Percentiles rank a stretch among this genome's conserved stretches.
phyloP scores from a whole-genome alignment of 2,113 vertebrate genomes.

The Corythaixoides concolor region DNA sequence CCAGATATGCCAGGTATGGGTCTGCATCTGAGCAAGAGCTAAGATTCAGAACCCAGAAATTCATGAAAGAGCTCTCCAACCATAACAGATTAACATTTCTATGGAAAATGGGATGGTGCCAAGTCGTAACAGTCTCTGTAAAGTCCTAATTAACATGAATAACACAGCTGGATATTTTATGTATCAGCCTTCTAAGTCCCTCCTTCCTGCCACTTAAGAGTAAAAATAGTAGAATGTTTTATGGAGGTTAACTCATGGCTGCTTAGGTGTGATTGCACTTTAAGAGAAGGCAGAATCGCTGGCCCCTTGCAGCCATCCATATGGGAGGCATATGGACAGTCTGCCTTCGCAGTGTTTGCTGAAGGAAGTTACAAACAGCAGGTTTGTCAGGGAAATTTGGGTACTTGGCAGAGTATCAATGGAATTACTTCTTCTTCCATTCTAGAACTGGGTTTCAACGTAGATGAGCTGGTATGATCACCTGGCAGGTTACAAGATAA shows the following conservation, averaged over 20 bases:
- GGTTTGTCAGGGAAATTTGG: too few species aligned
- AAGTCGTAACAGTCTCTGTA: not conserved
- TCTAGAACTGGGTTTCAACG: too few species aligned
- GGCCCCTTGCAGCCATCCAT: not conserved
- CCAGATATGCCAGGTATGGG: not conserved
- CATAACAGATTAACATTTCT: slow-evolving; percentile 21
- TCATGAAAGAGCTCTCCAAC: not conserved
- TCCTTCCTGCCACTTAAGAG: slow-evolving; percentile 41
- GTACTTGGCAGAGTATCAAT: too few species aligned
- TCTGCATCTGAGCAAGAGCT: not conserved
- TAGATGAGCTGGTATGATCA: too few species aligned
- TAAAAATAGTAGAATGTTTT: slow-evolving; percentile 19
- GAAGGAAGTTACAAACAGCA: too few species aligned
- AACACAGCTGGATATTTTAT: slow-evolving; percentile 56
- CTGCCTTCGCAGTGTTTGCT: not conserved
- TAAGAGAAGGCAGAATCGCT: not conserved
- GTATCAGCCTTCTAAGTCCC: slow-evolving; percentile 21
- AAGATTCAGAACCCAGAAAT: not conserved
- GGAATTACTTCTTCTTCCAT: too few species aligned
- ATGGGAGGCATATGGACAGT: not conserved
- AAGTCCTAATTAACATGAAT: slow-evolving; percentile 36
- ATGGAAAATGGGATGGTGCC: slow-evolving; percentile 38
- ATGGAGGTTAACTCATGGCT: not conserved
- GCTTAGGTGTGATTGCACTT: not conserved
- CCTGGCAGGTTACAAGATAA: too few species aligned